phyloP scores from a whole-genome alignment of 64 coral and sea anemone genomes.

The Montipora capricornis region DNA sequence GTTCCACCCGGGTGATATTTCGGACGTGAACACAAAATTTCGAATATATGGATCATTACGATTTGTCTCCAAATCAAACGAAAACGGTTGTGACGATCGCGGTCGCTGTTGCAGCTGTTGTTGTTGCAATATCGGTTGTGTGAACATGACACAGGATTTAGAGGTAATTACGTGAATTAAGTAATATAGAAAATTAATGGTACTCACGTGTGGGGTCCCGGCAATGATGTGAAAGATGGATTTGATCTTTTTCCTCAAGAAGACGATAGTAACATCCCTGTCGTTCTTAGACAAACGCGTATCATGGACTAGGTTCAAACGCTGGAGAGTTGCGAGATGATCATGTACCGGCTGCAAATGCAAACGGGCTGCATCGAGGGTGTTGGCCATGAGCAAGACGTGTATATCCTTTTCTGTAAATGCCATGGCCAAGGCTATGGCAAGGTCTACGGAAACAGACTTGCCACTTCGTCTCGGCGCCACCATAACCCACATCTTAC shows the following conservation, averaged over 20 bases:
- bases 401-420: not conserved
- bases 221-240: slow-evolving; percentile 26
- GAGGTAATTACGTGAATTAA: no score
- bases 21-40: not conserved
- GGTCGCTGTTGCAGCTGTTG: not conserved
- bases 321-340: not conserved
- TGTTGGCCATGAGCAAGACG: not conserved
- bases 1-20: not conserved
- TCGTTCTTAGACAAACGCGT: not conserved
- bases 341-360: not conserved
- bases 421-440: not conserved
- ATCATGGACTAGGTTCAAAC: not conserved
- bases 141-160: no score
- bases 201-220: not conserved
- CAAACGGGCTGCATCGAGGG: not conserved
- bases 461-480: not conserved
- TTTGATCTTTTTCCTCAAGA: not conserved
- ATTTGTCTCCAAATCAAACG: not conserved
- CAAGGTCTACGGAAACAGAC: not conserved
- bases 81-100: not conserved
- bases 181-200: no score
- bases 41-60: not conserved
- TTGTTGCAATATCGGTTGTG: not conserved
- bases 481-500: not conserved
- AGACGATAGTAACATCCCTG: not conserved